Evolutionary conservation across 2,888 invertebrate genomes (phyloP).

Genomic region (Lycocerus yunnanus): DNA sequence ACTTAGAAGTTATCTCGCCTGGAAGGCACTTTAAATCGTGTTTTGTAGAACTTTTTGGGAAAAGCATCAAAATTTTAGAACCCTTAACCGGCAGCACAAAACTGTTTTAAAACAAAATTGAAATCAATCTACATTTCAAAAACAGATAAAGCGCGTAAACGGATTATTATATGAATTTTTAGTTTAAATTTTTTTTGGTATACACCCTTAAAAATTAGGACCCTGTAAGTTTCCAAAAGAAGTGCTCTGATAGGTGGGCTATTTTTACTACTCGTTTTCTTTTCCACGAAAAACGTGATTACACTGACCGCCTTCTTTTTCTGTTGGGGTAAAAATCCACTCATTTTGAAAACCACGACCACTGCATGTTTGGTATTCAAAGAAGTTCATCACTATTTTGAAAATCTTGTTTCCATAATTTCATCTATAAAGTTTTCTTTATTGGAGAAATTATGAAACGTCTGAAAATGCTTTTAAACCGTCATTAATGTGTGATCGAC

Average conservation of each 20-base stretch:
- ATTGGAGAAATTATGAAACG: neutral
- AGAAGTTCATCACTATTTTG: neutral
- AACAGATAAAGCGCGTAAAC: neutral
- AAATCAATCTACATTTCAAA: neutral
- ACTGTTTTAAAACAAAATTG: neutral
- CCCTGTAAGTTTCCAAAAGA: neutral
- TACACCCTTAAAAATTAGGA: neutral
- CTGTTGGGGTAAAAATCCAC: neutral
- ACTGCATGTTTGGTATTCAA: neutral
- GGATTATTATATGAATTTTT: neutral
- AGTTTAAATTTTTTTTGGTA: neutral
- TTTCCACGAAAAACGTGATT: neutral
- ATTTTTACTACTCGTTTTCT: neutral
- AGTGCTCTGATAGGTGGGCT: neutral
- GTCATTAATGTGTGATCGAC: neutral
- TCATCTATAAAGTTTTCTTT: neutral
- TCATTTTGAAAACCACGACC: neutral
- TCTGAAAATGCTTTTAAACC: neutral
- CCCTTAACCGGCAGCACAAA: neutral
- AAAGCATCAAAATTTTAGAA: neutral
- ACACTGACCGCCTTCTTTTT: neutral
- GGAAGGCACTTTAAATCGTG: neutral
- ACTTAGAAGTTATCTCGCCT: no score
- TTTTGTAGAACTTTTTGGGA: neutral
- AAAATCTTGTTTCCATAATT: neutral